A percentile compares a stretch with the other conserved stretches of the same genome.
These are phyloP conservation scores for Euleptes europaea DNA, from an alignment of 2,113 vertebrate species.

Conservation along the genomic window DNA sequence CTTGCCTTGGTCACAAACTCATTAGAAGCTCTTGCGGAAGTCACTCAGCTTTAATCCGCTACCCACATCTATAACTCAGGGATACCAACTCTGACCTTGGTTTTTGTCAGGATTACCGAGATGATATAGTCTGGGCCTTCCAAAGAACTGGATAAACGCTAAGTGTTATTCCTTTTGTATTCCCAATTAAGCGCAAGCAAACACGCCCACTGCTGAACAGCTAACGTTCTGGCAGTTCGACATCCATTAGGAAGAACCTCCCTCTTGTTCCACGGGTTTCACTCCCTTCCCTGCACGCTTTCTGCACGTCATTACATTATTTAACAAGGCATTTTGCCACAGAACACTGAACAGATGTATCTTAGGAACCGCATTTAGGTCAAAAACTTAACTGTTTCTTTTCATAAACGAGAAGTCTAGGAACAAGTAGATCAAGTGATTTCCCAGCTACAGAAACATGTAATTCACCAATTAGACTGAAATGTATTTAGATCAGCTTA, in stretches of 20 bases:
- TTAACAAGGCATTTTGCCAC: conserved; percentile 57
- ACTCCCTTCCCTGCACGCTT: conserved; percentile 17
- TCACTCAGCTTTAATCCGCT: too few species aligned
- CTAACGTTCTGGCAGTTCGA: not conserved
- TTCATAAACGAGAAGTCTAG: not conserved
- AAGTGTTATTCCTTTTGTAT: not conserved
- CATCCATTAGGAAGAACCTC: not conserved
- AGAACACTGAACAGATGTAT: conserved; percentile 51
- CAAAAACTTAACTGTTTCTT: conserved; percentile 56
- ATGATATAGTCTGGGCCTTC: not conserved
- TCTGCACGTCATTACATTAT: conserved; percentile 39
- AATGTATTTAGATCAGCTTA: conserved; percentile 3
- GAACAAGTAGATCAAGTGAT: conserved; percentile 13
- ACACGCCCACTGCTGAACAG: too few species aligned
- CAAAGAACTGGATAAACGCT: not conserved
- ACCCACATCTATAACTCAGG: not conserved
- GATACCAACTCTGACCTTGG: not conserved
- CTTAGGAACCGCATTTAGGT: conserved; percentile 51
- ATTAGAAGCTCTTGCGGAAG: not conserved
- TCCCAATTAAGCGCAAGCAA: not conserved
- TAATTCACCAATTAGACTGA: not conserved
- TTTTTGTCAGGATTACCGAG: not conserved
- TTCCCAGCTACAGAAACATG: not conserved
- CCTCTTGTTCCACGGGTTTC: conserved; percentile 17
- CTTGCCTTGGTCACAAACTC: not conserved